Percentiles rank a stretch among this genome's conserved stretches.
Evolutionary conservation across 2,797 vertebrate species (phyloP).

Genomic region (Anas bernieri): DNA sequence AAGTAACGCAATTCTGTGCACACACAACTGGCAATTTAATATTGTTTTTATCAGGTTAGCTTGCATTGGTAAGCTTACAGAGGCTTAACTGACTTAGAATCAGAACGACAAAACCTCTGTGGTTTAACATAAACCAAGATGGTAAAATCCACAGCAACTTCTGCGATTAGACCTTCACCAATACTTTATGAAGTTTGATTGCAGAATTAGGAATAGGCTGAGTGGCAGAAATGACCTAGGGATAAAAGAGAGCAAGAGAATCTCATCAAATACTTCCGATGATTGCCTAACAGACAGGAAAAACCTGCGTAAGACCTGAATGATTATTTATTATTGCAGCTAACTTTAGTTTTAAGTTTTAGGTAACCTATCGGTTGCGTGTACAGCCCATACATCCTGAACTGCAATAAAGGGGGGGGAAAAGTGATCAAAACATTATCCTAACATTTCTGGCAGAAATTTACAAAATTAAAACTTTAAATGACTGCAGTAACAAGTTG

Average conservation of each 20-base stretch:
- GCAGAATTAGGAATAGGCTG: not conserved
- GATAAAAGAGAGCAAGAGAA: not conserved
- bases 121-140: fast-evolving
- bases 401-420: fast-evolving
- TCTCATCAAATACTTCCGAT: fast-evolving
- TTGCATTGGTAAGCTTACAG: not conserved
- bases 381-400: not conserved
- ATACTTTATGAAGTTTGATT: not conserved
- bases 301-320: not conserved
- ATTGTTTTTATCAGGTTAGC: not conserved
- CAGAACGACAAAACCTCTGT: not conserved
- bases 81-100: not conserved
- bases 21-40: not conserved
- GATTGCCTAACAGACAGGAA: not conserved
- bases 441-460: not conserved
- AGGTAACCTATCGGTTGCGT: not conserved
- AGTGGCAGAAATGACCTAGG: not conserved
- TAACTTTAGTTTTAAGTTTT: not conserved
- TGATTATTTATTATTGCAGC: not conserved
- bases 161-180: not conserved
- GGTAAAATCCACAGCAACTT: not conserved
- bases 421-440: not conserved
- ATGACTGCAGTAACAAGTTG: not conserved
- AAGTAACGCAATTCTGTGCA: not conserved
- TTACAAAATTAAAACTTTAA: not conserved